Evolutionary conservation across 2,888 invertebrate species (phyloP), one percentile per base, ranked within the genome.

Genomic region (Oxyteleia sp.): DNA sequence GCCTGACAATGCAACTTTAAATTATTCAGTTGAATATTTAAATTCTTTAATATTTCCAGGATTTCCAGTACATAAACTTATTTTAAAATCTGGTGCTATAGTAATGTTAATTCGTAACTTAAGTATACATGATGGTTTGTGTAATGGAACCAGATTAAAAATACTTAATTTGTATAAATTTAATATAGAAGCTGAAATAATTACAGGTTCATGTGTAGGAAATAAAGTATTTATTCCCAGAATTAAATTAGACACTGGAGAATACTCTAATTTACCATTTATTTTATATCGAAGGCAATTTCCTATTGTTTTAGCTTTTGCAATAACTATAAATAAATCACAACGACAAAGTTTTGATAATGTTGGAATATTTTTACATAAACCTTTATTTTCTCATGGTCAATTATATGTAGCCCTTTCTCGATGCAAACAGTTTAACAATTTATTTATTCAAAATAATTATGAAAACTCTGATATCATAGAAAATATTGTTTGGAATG

Each of bases 341-440:
- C 63, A 63, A n/a, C 47, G 63, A n/a, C 63, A 63, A 35, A 49
- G 35, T 47, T 63, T 63, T n/a, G 49, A 63, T 20, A 0, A 10
- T 16, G 2, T 49, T 18, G 63, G 63, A 1, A 15, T 49, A n/a
- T 63, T 16, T 63, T 20, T 47, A n/a, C 16, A 45, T 4, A 35
- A 16, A 35, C 18, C 29, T 35, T 13, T 63, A 16, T 63, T 63
- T 49, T 63, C 35, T 18, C 35, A 63, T 13, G 47, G 63, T 11
- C 63, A 63, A 16, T 49, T 63, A 35, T 63, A 63, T 20, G 49
- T 63, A 7, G 49, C 63, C 1, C 29, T 63, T 23, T 63, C 63
- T 0, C 26, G 63, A n/a, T 32, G 63, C 8, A 63, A 5, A 23
- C 2, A 23, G 2, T 4, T 23, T 2, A 23, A 23, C 23, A 23